These are phyloP conservation scores for Hyperoodon ampullatus DNA, from an alignment of 2,113 vertebrate genomes.

Conservation along the genomic window DNA sequence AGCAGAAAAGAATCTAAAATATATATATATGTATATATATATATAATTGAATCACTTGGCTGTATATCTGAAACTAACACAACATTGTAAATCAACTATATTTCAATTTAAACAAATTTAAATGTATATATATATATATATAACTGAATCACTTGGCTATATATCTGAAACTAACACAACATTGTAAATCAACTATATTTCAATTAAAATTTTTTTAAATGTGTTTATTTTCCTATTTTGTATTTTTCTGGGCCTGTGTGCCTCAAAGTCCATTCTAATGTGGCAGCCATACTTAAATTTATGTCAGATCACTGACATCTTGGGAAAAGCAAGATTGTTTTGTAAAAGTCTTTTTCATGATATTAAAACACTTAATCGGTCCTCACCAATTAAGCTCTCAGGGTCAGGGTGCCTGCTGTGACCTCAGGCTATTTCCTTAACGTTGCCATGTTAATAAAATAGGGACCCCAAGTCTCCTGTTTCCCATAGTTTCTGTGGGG, in stretches of 20 bases:
- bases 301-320: neutral
- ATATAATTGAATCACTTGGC: no score
- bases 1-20: no score
- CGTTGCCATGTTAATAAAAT: neutral
- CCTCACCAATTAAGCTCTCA: neutral
- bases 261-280: neutral
- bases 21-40: no score
- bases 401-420: neutral
- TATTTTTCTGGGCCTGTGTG: neutral
- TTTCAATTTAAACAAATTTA: neutral
- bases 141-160: no score
- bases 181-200: no score
- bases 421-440: neutral
- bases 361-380: neutral
- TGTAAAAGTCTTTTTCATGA: neutral
- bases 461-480: neutral
- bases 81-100: no score
- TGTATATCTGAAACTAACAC: no score
- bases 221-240: neutral
- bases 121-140: no score
- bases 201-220: neutral
- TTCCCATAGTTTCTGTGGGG: neutral
- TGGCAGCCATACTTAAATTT: neutral
- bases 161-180: no score
- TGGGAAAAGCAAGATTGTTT: conserved; percentile 22